Conservation (phyloP, 2,888 invertebrate species). For the Cephus sareptanus region DNA sequence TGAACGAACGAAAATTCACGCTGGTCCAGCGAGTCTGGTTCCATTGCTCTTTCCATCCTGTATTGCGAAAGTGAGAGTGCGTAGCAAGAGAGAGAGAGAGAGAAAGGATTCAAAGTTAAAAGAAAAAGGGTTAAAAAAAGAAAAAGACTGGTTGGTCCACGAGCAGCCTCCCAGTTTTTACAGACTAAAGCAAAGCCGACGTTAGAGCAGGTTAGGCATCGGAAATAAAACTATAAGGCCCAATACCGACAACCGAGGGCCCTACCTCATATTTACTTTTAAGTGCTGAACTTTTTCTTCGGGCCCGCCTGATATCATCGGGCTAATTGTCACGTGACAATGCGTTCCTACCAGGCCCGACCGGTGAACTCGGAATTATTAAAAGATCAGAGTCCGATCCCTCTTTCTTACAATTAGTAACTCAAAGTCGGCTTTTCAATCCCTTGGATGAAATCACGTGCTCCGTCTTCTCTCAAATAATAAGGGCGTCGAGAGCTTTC, state of each 20-base stretch:
- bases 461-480: neutral
- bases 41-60: neutral
- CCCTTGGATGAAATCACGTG: neutral
- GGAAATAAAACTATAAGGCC: neutral
- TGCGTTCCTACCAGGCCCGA: neutral
- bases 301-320: neutral
- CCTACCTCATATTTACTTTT: neutral
- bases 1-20: constrained; percentile 41
- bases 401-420: neutral
- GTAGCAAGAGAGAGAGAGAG: neutral
- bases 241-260: neutral
- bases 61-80: neutral
- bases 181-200: neutral
- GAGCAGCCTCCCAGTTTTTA: neutral
- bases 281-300: neutral
- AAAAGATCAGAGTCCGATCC: neutral
- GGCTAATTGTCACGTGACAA: constrained; percentile 10
- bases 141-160: neutral
- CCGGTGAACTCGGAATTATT: neutral
- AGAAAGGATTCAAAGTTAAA: constrained; percentile 7
- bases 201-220: neutral
- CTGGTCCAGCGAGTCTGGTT: constrained; percentile 10
- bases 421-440: neutral
- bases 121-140: constrained; percentile 9
- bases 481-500: neutral